Base-by-base conservation (phyloP, 2,113 vertebrate genomes). In the Columbina picui region DNA sequence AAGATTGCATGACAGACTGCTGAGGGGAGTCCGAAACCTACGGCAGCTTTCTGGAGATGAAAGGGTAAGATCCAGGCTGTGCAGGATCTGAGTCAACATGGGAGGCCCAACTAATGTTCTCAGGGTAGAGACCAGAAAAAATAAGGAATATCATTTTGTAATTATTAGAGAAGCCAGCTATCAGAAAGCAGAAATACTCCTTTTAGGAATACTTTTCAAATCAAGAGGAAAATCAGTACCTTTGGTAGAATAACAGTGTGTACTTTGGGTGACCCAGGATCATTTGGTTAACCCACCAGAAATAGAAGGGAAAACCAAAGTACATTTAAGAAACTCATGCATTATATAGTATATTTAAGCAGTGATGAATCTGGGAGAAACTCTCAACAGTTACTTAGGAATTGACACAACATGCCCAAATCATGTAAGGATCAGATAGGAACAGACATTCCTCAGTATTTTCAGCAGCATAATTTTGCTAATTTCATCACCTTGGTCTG, bases 311-410 rank as follows among this genome's bases (percentile, higher is more conserved):
- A 2, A 79, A 26, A 7, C 17, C 32, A 29, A 75, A 78, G 63
- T 4, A 17, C 2, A 17, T 47, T 38, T 21, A 1, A 14, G 76
- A 82, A 86, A 2, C 0, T 1, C 12, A 14, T 20, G 78, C 0
- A 0, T 43, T 38, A 30, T 6, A 25, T 9, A 26, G 26, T 3
- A 36, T 6, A 22, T 73, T 64, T 60, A 52, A 71, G 18, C 8
- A 71, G 7, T 39, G 11, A 47, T 36, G 8, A 76, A 76, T 39
- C 0, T 4, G 2, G 6, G 5, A 76, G 67, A 65, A 60, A 67
- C 36, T 67, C 34, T 29, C 36, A 43, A 56, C 0, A 0, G 25
- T 18, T 36, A n/a, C 43, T 76, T 39, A 68, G 26, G 13, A 20
- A 49, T 34, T 36, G 21, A 21, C 5, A 14, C 25, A 49, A 70